Base-by-base conservation (phyloP, 2,888 invertebrate genomes). In the Cyrtodaria siliqua region DNA sequence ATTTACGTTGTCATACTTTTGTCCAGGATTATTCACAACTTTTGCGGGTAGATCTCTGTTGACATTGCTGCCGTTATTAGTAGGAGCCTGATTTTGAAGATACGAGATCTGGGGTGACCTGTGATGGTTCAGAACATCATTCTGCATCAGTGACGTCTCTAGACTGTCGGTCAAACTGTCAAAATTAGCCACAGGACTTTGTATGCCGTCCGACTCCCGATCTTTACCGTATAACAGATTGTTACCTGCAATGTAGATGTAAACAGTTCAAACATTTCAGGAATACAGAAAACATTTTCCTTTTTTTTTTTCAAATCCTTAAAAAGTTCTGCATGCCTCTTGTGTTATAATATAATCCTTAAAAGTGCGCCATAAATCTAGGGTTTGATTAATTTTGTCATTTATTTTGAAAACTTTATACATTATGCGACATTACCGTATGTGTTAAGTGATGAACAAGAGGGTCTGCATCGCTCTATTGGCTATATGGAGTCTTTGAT, bases 11-110 rank as follows among this genome's bases (percentile, higher is more conserved):
- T 69, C 57, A 1, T 67, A 52, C 23, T 61, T 61, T 16, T 69
- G 67, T 29, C 59, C 76, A 16, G 69, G 75, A 47, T 92, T 86
- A 77, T 93, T 93, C n/a, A 92, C 91, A 70, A 92, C 89, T 79
- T 93, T 93, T 0, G 93, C 92, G 27, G 92, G 84, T 2, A 88
- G 82, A 33, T 86, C 84, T 18, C 79, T 78, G n/a, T 16, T 20
- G 4, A 4, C 33, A 59, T 69, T 84, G 52, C 49, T 55, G 14
- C 68, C 64, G 9, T 53, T 57, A 27, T 83, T 86, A 91, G 64
- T 93, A 67, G 94, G 95, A 26, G 96, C 96, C 61, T 96, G 96
- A 88, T 96, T 96, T 84, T 95, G 96, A 0, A 96, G 94, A 86
- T 96, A 96, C 0, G 96, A 96, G 79, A 95, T 95, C 0, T 95